Evolutionary conservation across 2,113 vertebrate genomes (phyloP), one percentile per base, ranked within the genome.

Genomic region (Gadus macrocephalus): DNA sequence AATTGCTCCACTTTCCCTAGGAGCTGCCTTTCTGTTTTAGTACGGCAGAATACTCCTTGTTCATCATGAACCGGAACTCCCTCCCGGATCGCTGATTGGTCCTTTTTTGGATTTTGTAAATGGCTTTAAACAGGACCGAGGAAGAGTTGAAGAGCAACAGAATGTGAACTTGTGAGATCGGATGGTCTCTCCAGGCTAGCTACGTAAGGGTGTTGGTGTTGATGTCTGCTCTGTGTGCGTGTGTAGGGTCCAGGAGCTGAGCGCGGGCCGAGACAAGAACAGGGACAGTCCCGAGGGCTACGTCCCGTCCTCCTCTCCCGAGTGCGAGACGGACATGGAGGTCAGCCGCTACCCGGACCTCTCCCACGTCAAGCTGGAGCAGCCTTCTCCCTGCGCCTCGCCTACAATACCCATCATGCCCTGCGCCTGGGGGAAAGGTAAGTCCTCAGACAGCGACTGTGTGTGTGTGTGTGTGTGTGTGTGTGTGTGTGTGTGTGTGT

Each of bases 271-370:
- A 60, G 94, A 94, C 71, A 91, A 89, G 1, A 94, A 92, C 55
- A 88, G 92, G 17, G 91, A 93, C 77, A 93, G 91, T 25, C 95
- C 95, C 0, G 95, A 98, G 66, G 89, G 95, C 78, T 98, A 93
- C 59, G 91, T 99, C 49, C 95, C 95, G 2, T 97, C 97, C 0
- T 99, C 97, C 0, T 98, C 97, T 75, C 97, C 97, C 0, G 97
- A 99, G 86, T 98, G 97, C 0, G 93, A 95, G 71, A 89, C 91
- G 7, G 96, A 96, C 63, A 77, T 89, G 77, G 96, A 97, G 86
- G 89, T 98, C 69, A 95, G 94, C 84, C 87, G 95, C 22, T 99
- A 95, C 72, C 97, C 97, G 0, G 95, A 98, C 84, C 79, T 98
- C 78, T 95, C 96, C 0, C 78, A 92, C 28, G 91, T 99, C 66